Base-by-base conservation (phyloP, 2,888 invertebrate species). In the Drosophila aldrichi region DNA sequence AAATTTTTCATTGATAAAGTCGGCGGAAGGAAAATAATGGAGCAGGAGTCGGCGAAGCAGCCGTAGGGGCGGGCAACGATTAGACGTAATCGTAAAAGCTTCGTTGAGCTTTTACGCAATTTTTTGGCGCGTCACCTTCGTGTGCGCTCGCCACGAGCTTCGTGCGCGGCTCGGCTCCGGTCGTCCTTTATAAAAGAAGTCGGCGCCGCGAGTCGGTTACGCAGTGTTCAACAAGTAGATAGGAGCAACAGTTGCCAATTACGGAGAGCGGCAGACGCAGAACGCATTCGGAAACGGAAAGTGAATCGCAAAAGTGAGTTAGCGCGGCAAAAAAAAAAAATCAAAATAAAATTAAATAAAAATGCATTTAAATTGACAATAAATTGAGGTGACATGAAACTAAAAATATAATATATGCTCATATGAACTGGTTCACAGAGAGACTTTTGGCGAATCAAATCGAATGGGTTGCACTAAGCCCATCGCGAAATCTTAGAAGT, bases 201-300 rank as follows among this genome's bases (percentile, higher is more conserved):
- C 77, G 77, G 77, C 80, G 80, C 57, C 70, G 61, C 77, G 75
- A 80, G 82, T 83, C 78, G 58, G 77, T 81, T 79, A 90, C 85
- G 90, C 92, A 93, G 92, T 93, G 92, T 88, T 92, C 92, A 92
- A 92, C 92, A 92, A 92, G 92, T 92, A 83, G 83, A 49, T 66
- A 87, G 91, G 88, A 84, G 91, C 88, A 90, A 81, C 90, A 87
- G 90, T 90, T 87, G 90, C 81, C 46, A 68, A 16, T 49, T 44
- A 16, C 38, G 41, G 18, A 73, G 63, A 74, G 49, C 68, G 20
- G 29, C 29, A 36, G 43, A 29, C 41, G 32, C 14, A 38, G 41
- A 61, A 46, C 34, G 55, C 59, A 59, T 32, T 58, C 58, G 41
- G 9, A 40, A 64, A 49, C 51, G 41, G 38, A 38, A 25, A 38